A percentile compares a stretch with the other conserved stretches of the same genome.
phyloP scores from a whole-genome alignment of 2,113 vertebrate species.

The Triplophysa dalaica region DNA sequence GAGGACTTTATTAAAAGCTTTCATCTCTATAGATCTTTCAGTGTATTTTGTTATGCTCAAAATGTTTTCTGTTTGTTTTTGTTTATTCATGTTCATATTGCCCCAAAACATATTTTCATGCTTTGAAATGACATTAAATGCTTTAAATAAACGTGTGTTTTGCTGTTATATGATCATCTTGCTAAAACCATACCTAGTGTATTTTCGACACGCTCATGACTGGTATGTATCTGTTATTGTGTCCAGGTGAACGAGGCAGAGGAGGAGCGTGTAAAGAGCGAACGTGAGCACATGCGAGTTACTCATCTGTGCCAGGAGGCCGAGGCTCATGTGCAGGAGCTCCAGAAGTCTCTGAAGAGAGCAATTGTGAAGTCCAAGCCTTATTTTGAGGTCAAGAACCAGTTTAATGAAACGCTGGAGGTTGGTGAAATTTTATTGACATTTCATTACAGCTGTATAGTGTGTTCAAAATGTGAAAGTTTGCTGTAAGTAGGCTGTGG shows the following conservation, averaged over 20 bases:
- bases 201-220: not conserved
- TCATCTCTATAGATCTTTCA: too few relatives aligned
- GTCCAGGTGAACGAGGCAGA: constrained; percentile 89
- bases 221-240: constrained; percentile 20
- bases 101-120: too few relatives aligned
- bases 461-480: not conserved
- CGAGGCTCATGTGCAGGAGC: constrained; percentile 84
- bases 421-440: constrained; percentile 61
- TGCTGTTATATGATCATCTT: not conserved
- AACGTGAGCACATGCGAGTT: constrained; percentile 88
- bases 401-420: constrained; percentile 91
- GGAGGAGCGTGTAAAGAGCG: constrained; percentile 88
- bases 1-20: too few relatives aligned
- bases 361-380: constrained; percentile 90
- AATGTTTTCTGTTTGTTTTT: too few relatives aligned
- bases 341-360: constrained; percentile 88
- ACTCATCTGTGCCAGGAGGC: constrained; percentile 88
- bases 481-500: not conserved
- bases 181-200: not conserved
- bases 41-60: too few relatives aligned
- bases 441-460: not conserved
- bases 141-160: too few relatives aligned
- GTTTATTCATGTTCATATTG: too few relatives aligned
- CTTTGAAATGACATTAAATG: not conserved
- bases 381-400: constrained; percentile 92